Evolutionary conservation across 1,140 invertebrate species (phyloP).

Genomic region (Oedothorax gibbosus): DNA sequence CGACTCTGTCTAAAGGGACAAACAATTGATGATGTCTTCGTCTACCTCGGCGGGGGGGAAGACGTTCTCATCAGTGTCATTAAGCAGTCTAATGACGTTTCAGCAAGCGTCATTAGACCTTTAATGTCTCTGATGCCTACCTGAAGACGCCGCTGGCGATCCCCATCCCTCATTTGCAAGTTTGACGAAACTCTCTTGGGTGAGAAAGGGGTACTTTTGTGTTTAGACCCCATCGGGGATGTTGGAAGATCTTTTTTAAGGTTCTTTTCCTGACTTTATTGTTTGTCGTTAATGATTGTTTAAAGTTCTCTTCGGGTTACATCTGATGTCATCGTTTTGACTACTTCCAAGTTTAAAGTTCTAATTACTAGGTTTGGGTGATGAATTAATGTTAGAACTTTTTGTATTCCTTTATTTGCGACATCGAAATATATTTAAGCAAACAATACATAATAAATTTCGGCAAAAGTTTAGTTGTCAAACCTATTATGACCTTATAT

Average conservation of each 20-base stretch:
- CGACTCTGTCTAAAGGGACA: slow-evolving; percentile 56
- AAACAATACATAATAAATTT: too few relatives aligned
- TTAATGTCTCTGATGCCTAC: slow-evolving; percentile 58
- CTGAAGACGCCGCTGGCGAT: slow-evolving; percentile 37
- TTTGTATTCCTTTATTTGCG: too few relatives aligned
- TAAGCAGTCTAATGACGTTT: slow-evolving; percentile 56
- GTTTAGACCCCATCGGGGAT: not conserved
- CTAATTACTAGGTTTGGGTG: too few relatives aligned
- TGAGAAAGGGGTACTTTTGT: slow-evolving; percentile 22
- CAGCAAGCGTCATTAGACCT: slow-evolving; percentile 56
- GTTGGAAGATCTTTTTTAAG: not conserved
- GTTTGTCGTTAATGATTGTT: too few relatives aligned
- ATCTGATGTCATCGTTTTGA: not conserved
- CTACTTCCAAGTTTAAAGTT: too few relatives aligned
- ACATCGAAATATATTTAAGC: too few relatives aligned
- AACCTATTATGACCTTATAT: too few relatives aligned
- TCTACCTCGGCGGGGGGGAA: slow-evolving; percentile 26
- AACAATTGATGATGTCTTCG: slow-evolving; percentile 60
- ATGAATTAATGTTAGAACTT: too few relatives aligned
- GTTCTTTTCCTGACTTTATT: too few relatives aligned
- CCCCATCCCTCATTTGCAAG: slow-evolving; percentile 29
- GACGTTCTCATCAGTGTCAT: slow-evolving; percentile 51
- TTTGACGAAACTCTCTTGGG: slow-evolving; percentile 19
- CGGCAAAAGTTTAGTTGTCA: too few relatives aligned
- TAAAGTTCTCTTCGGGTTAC: too few relatives aligned